A percentile compares a stretch with the other conserved stretches of the same genome.
These are phyloP conservation scores for Leptopilina drosophilae DNA, from an alignment of 2,888 invertebrate species.

Conservation along the genomic window DNA sequence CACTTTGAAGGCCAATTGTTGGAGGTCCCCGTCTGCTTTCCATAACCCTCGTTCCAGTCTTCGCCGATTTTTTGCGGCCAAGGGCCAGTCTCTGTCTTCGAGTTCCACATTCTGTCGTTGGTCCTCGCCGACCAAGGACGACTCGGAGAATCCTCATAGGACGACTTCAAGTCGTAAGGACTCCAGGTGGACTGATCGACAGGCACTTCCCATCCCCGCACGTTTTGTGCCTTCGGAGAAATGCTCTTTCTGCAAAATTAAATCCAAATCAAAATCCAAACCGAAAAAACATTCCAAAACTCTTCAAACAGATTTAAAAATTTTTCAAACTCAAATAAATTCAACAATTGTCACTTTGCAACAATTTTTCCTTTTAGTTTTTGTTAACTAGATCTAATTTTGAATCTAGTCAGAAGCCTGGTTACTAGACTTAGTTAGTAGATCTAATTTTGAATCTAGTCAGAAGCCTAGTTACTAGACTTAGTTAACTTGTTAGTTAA, in stretches of 20 bases:
- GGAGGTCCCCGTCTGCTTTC: slow-evolving; percentile 54
- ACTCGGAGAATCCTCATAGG: slow-evolving; percentile 5
- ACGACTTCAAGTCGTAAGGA: slow-evolving; percentile 60
- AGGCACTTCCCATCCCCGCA: slow-evolving; percentile 64
- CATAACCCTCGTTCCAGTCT: slow-evolving; percentile 63
- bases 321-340: too few species aligned
- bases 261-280: neutral
- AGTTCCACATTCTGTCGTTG: slow-evolving; percentile 52
- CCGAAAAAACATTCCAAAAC: too few species aligned
- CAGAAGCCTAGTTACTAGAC: too few species aligned
- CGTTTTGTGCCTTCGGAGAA: slow-evolving; percentile 64
- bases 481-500: too few species aligned
- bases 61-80: slow-evolving; percentile 56
- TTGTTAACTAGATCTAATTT: too few species aligned
- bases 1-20: slow-evolving; percentile 69
- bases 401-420: too few species aligned
- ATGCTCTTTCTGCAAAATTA: neutral
- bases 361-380: too few species aligned
- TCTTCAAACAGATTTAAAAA: too few species aligned
- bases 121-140: slow-evolving; percentile 29
- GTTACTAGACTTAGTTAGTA: too few species aligned
- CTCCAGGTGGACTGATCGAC: slow-evolving; percentile 66
- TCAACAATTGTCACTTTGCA: too few species aligned
- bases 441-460: too few species aligned
- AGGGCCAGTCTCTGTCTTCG: slow-evolving; percentile 51